Evolutionary conservation across 2,113 vertebrate genomes (phyloP), one percentile per base, ranked within the genome.

Genomic region (Chaetodon auriga): DNA sequence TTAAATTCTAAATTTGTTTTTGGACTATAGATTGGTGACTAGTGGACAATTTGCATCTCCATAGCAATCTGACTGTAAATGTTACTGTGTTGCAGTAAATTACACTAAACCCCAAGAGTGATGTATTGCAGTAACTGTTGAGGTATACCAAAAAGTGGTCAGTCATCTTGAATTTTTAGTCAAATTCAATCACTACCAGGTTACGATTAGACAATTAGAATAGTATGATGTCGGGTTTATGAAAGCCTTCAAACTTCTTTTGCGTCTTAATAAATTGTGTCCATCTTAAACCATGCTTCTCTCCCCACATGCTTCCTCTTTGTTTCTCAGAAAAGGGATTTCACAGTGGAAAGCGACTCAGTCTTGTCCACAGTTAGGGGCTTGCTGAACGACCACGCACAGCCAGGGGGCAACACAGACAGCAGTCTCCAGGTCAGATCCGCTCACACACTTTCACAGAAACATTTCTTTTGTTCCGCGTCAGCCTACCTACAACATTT

Each of bases 351-450:
- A 76, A 89, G 90, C 11, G 23, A 75, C 11, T 85, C 92, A 3
- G 51, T 95, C n/a, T 48, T 88, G 57, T 70, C 82, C 19, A 78
- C 81, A 21, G 70, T 96, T 1, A 88, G 83, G 74, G 76, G 85
- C 75, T 49, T 94, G 10, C 53, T 88, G 51, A 89, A 91, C 11
- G 35, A 87, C 55, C 84, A 88, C 41, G 69, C 82, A 19, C 66
- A 88, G 16, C 1, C 58, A 14, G 82, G 78, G 23, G 75, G 87
- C 30, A 77, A 75, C 65, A 80, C 68, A 54, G 92, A 94, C 45
- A 63, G 25, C 18, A 82, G 88, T 54, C 87, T 97, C 55, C 73
- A 79, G 93, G 97, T 97, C 81, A 95, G 92, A 71, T n/a, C 19
- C 14, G 6, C 71, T 66, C 48, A 36, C n/a, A 57, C 46, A 21